phyloP scores from a whole-genome alignment of 2,797 vertebrate genomes.

The Acipenser transmontanus region DNA sequence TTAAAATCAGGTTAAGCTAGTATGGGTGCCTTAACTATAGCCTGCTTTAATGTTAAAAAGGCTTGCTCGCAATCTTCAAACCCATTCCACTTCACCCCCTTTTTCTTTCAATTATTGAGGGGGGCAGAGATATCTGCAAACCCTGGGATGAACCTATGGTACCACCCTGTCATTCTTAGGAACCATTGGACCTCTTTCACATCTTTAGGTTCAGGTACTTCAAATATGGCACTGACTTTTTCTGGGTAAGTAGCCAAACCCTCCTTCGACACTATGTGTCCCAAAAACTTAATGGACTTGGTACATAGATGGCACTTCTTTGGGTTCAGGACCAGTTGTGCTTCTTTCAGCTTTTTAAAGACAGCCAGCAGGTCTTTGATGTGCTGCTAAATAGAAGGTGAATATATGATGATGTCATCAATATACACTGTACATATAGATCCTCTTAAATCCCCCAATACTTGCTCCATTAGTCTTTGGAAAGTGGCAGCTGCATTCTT shows the following conservation, averaged over 20 bases:
- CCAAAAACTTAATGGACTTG: background rate
- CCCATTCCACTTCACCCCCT: background rate
- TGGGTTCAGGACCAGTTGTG: background rate
- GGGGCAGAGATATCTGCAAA: background rate
- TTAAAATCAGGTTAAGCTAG: background rate
- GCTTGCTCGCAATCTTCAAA: background rate
- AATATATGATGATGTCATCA: background rate
- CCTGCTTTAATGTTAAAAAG: background rate
- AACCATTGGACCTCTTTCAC: background rate
- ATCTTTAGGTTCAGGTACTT: too few species aligned
- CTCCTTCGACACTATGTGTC: background rate
- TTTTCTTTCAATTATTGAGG: background rate
- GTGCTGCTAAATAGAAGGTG: background rate
- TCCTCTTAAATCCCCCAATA: background rate
- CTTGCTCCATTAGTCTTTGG: background rate
- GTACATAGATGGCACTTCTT: background rate
- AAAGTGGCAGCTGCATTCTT: background rate
- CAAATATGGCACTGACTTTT: background rate
- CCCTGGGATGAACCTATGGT: background rate
- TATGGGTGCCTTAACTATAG: background rate
- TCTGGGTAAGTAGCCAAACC: background rate
- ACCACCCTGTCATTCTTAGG: background rate
- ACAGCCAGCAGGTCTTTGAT: background rate
- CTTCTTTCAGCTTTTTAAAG: background rate
- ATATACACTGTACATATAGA: background rate